Conservation (phyloP, 2,113 vertebrate species). For the Irena cyanogastra region DNA sequence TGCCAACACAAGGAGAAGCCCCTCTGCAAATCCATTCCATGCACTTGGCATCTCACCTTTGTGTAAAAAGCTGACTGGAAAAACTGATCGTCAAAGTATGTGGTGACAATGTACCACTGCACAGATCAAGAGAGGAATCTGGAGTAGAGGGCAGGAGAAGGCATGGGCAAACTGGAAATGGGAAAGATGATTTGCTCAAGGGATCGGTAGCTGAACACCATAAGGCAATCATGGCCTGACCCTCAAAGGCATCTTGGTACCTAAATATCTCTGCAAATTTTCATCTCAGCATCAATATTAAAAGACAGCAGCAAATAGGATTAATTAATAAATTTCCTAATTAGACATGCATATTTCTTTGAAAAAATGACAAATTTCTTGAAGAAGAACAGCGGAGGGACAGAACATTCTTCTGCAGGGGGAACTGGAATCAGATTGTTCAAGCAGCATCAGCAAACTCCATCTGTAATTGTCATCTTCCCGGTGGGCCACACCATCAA, state of each 20-base stretch:
- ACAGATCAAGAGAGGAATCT: not conserved
- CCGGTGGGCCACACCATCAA: not conserved
- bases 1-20: not conserved
- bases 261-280: not conserved
- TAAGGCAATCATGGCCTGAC: not conserved
- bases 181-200: not conserved
- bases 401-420: not conserved
- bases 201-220: fast-evolving
- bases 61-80: not conserved
- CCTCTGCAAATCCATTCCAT: not conserved
- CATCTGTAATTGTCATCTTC: not conserved
- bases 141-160: not conserved
- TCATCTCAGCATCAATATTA: not conserved
- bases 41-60: not conserved
- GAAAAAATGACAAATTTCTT: not conserved
- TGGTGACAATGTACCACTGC: not conserved
- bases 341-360: not conserved
- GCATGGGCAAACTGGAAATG: not conserved
- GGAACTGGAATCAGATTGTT: not conserved
- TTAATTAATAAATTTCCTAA: not conserved
- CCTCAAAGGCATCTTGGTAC: not conserved
- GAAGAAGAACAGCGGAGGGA: not conserved
- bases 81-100: not conserved
- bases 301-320: not conserved
- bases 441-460: not conserved